Evolutionary conservation across 2,797 vertebrate genomes (phyloP), one percentile per base, ranked within the genome.

Genomic region (Microcaecilia unicolor): DNA sequence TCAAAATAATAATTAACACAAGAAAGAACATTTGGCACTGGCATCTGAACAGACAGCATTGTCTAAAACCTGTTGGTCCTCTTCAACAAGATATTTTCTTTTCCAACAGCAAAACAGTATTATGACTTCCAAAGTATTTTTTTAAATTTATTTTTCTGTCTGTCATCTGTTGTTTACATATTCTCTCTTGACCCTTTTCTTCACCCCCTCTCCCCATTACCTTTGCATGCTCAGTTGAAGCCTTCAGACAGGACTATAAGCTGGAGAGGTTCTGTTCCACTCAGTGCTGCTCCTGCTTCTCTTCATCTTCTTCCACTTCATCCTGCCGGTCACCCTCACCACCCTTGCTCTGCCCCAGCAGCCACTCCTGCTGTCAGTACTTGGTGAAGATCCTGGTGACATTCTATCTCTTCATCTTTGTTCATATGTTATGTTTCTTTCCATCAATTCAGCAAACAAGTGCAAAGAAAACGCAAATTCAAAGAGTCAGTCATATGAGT

Each of bases 351-450:
- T 86, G 61, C 65, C 78, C 80, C 50, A 74, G 58, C 43, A 56
- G 61, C 38, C 72, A 58, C 39, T 72, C 77, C 64, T 84, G 73
- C 60, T 77, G 74, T 58, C 76, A 56, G 47, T 80, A 51, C 55
- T 48, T 82, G 58, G 69, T 83, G 49, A 67, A 61, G 75, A 64
- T 70, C 55, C 74, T 83, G 59, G 59, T 78, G 44, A 58, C 40
- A 2, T 44, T 76, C 50, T 82, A 83, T 60, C 61, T 83, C 52
- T 67, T 87, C 58, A 61, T 80, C 71, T 80, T 48, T 85, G 61
- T 56, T 74, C 73, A 61, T 72, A 67, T 64, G 55, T 84, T 67
- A 67, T 83, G 41, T 79, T 81, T 76, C 61, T 73, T 55, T 78
- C 59, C 60, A 53, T 81, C 70, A 79, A 76, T 67, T 74, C 67